A percentile compares a stretch with the other conserved stretches of the same genome.
These are phyloP conservation scores for Magallana angulata DNA, from an alignment of 1,140 invertebrate species.

Conservation along the genomic window DNA sequence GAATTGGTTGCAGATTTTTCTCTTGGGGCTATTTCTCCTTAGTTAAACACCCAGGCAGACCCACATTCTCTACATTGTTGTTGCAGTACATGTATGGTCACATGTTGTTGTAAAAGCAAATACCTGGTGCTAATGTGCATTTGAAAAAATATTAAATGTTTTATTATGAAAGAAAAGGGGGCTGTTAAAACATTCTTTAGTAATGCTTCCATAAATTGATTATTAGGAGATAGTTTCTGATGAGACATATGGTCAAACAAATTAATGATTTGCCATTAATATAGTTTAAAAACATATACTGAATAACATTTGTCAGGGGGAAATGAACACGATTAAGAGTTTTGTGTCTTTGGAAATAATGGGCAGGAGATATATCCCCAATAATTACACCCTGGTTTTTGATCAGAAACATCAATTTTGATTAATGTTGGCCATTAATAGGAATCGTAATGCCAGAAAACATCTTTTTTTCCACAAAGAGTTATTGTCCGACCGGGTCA, in stretches of 20 bases:
- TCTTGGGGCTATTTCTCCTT: background rate
- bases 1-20: slow-evolving; percentile 8
- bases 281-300: too few species aligned
- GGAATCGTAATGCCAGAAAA: background rate
- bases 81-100: slow-evolving; percentile 6
- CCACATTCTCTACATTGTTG: background rate
- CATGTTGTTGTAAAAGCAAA: slow-evolving; percentile 7
- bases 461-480: background rate
- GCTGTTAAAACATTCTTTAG: background rate
- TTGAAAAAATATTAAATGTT: slow-evolving; percentile 1
- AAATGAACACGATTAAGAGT: background rate
- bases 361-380: too few species aligned
- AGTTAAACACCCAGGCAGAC: slow-evolving; percentile 10
- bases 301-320: too few species aligned
- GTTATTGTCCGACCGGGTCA: background rate
- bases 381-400: background rate
- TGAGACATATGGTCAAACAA: background rate
- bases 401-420: background rate
- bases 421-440: background rate
- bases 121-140: background rate
- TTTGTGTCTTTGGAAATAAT: background rate
- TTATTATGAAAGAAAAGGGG: background rate
- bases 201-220: background rate
- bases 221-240: background rate
- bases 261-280: background rate